These are phyloP conservation scores for Enteromius afrohamiltoni DNA, from an alignment of 2,797 vertebrate genomes.

Conservation along the genomic window DNA sequence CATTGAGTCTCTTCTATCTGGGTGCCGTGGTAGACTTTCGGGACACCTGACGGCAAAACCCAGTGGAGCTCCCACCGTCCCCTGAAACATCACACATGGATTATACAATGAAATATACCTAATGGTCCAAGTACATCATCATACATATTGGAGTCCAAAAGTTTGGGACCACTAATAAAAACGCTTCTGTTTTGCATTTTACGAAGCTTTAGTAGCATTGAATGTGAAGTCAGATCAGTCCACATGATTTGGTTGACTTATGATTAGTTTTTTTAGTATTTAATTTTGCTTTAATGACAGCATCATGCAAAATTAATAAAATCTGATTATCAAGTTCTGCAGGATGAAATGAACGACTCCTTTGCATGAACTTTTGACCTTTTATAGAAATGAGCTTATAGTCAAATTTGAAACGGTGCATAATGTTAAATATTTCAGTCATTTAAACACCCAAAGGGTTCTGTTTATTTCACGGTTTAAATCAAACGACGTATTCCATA, in stretches of 20 bases:
- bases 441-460: background rate
- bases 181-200: background rate
- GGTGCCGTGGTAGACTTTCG: constrained; percentile 74
- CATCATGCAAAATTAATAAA: background rate
- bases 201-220: background rate
- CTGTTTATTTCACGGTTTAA: background rate
- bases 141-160: background rate
- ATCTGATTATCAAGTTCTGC: background rate
- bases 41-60: constrained; percentile 82
- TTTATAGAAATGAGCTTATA: background rate
- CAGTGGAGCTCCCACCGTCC: constrained; percentile 87
- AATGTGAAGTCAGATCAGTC: background rate
- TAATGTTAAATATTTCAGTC: background rate
- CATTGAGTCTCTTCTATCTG: constrained; percentile 81
- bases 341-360: background rate
- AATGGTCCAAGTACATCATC: background rate
- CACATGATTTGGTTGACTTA: background rate
- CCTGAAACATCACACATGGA: constrained; percentile 73
- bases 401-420: background rate
- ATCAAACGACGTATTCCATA: background rate
- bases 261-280: background rate
- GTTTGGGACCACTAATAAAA: background rate
- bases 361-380: background rate
- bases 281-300: constrained; percentile 9
- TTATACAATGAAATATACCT: background rate